Evolutionary conservation across 2,888 invertebrate genomes (phyloP).

Genomic region (Cheilosia pagana): DNA sequence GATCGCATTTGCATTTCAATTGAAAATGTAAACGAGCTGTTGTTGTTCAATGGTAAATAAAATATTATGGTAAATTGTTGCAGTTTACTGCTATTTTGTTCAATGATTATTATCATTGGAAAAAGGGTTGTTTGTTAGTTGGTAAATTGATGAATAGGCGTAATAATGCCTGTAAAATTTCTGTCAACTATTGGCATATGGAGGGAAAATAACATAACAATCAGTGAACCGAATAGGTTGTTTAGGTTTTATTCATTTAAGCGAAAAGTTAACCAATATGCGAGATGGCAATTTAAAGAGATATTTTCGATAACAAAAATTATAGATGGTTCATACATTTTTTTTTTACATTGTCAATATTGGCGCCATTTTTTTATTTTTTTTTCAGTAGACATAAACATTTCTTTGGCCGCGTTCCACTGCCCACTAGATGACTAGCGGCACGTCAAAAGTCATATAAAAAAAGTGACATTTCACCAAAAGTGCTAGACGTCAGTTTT

Average conservation of each 20-base stretch:
- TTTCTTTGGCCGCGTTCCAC: too few relatives aligned
- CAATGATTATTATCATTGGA: conserved; percentile 42
- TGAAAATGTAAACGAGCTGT: conserved; percentile 74
- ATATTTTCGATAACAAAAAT: too few relatives aligned
- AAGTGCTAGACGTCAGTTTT: too few relatives aligned
- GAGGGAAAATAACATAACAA: not conserved
- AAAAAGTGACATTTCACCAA: too few relatives aligned
- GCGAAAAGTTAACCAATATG: too few relatives aligned
- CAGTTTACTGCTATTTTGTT: conserved; percentile 69
- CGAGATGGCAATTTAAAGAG: too few relatives aligned
- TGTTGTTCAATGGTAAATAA: conserved; percentile 71
- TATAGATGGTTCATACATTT: too few relatives aligned
- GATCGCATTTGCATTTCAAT: conserved; percentile 75
- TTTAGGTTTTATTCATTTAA: conserved; percentile 4
- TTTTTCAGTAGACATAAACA: too few relatives aligned
- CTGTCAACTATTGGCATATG: conserved; percentile 13
- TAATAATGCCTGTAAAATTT: conserved; percentile 20
- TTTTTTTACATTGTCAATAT: too few relatives aligned
- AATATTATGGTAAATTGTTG: conserved; percentile 70
- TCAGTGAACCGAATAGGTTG: conserved; percentile 1
- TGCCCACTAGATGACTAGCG: too few relatives aligned
- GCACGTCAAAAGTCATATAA: too few relatives aligned
- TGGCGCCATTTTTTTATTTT: too few relatives aligned
- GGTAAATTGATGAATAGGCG: conserved; percentile 46
- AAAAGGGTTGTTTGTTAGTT: conserved; percentile 21